phyloP scores from a whole-genome alignment of 2,888 invertebrate genomes.

The Sericinus montela region DNA sequence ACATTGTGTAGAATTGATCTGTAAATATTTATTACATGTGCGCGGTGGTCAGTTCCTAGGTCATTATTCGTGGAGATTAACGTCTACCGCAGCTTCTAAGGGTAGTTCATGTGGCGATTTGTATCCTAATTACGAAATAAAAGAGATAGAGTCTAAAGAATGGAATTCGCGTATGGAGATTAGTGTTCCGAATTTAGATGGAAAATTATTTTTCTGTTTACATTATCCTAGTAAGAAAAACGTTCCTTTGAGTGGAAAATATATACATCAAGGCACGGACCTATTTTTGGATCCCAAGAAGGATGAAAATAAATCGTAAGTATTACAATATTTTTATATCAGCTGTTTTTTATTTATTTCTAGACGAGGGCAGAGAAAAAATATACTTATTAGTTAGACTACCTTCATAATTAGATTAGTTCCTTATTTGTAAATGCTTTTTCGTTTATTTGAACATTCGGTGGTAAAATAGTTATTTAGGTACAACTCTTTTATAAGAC shows the following conservation, averaged over 20 bases:
- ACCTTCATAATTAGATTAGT: no score
- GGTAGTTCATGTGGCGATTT: constrained; percentile 56
- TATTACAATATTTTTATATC: not conserved
- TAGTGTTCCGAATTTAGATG: constrained; percentile 39
- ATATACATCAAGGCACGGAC: constrained; percentile 75
- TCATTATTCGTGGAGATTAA: constrained; percentile 65
- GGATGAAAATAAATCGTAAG: constrained; percentile 23
- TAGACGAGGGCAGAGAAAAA: no score
- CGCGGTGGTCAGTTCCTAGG: constrained; percentile 62
- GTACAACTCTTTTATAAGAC: no score
- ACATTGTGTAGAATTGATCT: constrained; percentile 36
- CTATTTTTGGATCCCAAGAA: constrained; percentile 54
- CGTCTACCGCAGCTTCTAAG: constrained; percentile 42
- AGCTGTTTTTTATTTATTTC: no score
- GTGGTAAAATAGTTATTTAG: no score
- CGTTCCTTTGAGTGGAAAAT: constrained; percentile 50
- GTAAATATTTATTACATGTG: constrained; percentile 72
- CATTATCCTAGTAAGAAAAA: constrained; percentile 41
- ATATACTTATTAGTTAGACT: no score
- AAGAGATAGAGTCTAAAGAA: constrained; percentile 49
- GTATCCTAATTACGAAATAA: constrained; percentile 59
- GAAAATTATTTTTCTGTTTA: constrained; percentile 59
- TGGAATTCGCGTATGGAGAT: constrained; percentile 49
- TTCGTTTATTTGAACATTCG: no score
- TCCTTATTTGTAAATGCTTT: no score